Evolutionary conservation across 2,888 invertebrate species (phyloP).

Genomic region (Diarsia mendica): DNA sequence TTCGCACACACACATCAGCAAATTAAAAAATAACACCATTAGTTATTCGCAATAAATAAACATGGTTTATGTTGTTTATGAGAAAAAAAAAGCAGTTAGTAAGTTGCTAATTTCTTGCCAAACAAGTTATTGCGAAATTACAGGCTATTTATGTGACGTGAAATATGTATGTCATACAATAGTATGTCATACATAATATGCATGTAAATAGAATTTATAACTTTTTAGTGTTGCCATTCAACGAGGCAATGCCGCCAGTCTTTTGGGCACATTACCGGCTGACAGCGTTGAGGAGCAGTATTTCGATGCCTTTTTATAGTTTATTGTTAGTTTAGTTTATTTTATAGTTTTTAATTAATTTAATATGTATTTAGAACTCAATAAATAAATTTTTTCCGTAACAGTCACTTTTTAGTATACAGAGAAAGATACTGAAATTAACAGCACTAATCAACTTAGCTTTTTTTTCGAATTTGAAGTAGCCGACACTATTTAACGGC

Average conservation of each 20-base stretch:
- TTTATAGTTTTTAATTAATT: no score
- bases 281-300: no score
- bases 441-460: background rate
- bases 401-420: no score
- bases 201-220: background rate
- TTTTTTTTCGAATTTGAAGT: background rate
- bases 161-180: no score
- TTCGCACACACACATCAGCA: background rate
- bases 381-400: no score
- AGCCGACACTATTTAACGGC: background rate
- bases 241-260: no score
- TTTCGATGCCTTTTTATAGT: no score
- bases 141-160: constrained; percentile 12
- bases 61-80: constrained; percentile 3
- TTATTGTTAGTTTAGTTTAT: no score
- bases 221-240: no score
- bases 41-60: constrained; percentile 34
- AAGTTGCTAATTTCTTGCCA: constrained; percentile 6
- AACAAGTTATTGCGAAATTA: constrained; percentile 23
- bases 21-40: background rate
- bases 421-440: background rate
- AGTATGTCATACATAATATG: background rate
- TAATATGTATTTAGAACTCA: no score
- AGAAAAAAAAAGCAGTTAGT: constrained; percentile 22
- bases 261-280: no score